These are phyloP conservation scores for Lateolabrax maculatus DNA, from an alignment of 2,797 vertebrate genomes.

Conservation along the genomic window DNA sequence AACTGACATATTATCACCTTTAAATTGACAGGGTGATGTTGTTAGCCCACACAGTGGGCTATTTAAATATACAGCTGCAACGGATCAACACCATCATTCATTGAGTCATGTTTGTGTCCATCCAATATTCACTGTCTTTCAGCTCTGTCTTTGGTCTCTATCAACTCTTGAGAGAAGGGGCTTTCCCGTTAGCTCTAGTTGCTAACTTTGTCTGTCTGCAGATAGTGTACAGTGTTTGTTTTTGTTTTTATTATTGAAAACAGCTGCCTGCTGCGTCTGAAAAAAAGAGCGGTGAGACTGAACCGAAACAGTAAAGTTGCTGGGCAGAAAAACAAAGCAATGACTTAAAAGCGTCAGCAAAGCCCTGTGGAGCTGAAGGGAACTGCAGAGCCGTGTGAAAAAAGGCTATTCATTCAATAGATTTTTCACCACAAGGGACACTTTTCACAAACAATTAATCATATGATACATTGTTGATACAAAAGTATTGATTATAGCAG, in stretches of 20 bases:
- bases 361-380: conserved; percentile 5
- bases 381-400: neutral
- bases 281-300: neutral
- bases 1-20: neutral
- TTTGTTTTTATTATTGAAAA: neutral
- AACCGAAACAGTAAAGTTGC: conserved; percentile 1
- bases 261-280: neutral
- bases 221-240: neutral
- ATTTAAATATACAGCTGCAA: neutral
- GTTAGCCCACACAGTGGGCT: neutral
- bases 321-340: conserved; percentile 13
- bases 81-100: neutral
- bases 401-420: too few species aligned
- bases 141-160: neutral
- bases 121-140: neutral
- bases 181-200: neutral
- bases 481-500: neutral
- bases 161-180: neutral
- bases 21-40: neutral
- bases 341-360: conserved; percentile 16
- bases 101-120: neutral
- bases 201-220: neutral
- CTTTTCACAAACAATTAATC: neutral
- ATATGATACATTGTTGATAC: neutral
- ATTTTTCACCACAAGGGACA: neutral